Base-by-base conservation (phyloP, 1,140 invertebrate genomes). In the Campoletis sonorensis region DNA sequence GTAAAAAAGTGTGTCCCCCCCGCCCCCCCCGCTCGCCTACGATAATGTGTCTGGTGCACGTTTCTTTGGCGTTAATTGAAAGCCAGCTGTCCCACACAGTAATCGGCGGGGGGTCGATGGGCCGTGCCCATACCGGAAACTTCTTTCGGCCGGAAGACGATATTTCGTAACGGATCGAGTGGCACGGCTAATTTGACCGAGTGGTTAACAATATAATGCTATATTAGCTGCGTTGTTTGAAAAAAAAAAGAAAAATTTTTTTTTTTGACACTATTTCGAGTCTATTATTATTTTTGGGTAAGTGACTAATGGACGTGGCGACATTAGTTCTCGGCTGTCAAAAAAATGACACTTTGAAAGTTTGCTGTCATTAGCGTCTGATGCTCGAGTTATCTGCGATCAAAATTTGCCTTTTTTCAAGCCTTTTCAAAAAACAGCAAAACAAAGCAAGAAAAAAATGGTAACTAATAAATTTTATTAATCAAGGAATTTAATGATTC, bases 141-240 rank as follows among this genome's bases (percentile, higher is more conserved):
- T 72, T 40, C 40, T 49, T 72, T 72, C 70, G 37, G 26, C 70
- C 70, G 70, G 70, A 72, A 72, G 70, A 72, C 30, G 70, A 72
- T 72, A 72, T 72, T 72, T 72, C 70, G 70, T 72, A 72, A 72
- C 70, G 70, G 70, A 72, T 72, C 70, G 70, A 72, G 70, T 72
- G 68, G 68, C 68, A 70, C 33, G n/a, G 68, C 33, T 70, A 72
- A 72, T 49, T 49, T 40, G n/a, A 45, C n/a, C 70, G 21, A 40
- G 70, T 49, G 68, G 70, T 49, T 64, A 54, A 54, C 51, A n/a
- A 54, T 54, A 54, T 21, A 21, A 54, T 54, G 16, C 51, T 7
- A 45, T 13, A 11, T 45, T 45, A 45, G 40, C 40, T 11, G 7
- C 8, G 40, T 45, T 11, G 7, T 45, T 8, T 45, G n/a, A n/a